Evolutionary conservation across 2,888 invertebrate genomes (phyloP), one percentile per base, ranked within the genome.

Genomic region (Phymatocera aterrima): DNA sequence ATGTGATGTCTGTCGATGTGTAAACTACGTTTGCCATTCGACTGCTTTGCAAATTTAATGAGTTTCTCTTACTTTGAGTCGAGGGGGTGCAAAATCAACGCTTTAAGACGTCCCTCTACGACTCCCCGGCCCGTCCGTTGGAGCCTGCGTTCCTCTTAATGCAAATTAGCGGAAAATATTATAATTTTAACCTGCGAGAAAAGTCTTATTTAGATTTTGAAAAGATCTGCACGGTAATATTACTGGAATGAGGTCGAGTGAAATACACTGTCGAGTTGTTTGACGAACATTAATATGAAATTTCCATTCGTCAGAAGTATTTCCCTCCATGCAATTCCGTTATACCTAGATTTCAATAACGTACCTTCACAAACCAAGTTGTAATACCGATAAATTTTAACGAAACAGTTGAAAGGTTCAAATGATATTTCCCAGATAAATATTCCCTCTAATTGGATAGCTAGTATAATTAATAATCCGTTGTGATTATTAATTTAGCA

Each of bases 11-110:
- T 40, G 40, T 46, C 60, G 77, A 77, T 60, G 77, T 77, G 77
- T 60, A 77, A 77, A 77, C 61, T 77, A 77, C 60, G 77, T 77
- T 77, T 77, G 77, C 77, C 77, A 77, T 77, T 77, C 61, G 77
- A 60, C 77, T 74, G 77, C 77, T 77, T 77, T 77, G 77, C 77
- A 77, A 77, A 77, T 77, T 77, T 77, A 77, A 77, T 77, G 77
- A 77, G 77, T 57, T 77, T 60, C 40, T 34, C 61, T 43, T 28
- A 28, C n/a, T 60, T 51, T 34, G 46, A 68, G 46, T 68, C 68
- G 68, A 68, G 68, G 68, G n/a, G 68, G 68, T 43, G 68, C 64
- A 46, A 68, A 68, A 68, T 68, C 68, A 68, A 68, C 68, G 68
- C 46, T 68, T 46, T 46, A 46, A 68, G 68, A 46, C 46, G 68